Conservation (phyloP, 2,113 vertebrate genomes). For the Electrona antarctica region DNA sequence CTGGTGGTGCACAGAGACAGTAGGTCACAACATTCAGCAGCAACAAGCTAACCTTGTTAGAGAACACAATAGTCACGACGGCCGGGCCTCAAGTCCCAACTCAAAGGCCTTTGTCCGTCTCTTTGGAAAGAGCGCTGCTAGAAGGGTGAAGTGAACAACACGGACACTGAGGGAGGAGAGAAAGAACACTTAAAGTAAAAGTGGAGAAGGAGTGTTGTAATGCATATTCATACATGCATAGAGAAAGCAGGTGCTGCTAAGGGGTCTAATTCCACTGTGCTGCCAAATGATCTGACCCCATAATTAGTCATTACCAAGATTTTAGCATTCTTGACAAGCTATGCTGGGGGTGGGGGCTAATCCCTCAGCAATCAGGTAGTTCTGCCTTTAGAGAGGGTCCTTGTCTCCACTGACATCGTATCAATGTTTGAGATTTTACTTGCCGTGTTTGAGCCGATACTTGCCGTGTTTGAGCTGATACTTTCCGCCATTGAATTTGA, state of each 20-base stretch:
- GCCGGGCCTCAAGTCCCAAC: constrained; percentile 41
- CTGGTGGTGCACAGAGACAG: constrained; percentile 52
- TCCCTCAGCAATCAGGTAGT: constrained; percentile 12
- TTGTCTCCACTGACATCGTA: no score
- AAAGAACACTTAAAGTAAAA: constrained; percentile 35
- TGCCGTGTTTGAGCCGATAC: no score
- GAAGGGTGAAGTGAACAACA: constrained; percentile 50
- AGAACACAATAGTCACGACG: constrained; percentile 57
- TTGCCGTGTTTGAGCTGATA: no score
- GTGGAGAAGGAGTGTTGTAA: constrained; percentile 37
- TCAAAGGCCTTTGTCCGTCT: constrained; percentile 68
- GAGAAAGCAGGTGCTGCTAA: constrained; percentile 70
- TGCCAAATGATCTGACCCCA: constrained; percentile 58
- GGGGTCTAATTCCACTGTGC: constrained; percentile 45
- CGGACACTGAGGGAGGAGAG: constrained; percentile 12
- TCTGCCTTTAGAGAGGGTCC: background rate
- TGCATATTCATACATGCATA: constrained; percentile 85
- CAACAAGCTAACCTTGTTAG: constrained; percentile 64
- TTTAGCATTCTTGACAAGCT: constrained; percentile 62
- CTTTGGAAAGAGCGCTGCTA: constrained; percentile 43
- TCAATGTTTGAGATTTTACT: no score
- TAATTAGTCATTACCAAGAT: constrained; percentile 63
- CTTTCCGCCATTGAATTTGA: no score
- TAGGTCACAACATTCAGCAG: constrained; percentile 45
- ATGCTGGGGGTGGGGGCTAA: constrained; percentile 34